These are phyloP conservation scores for Periparus ater DNA, from an alignment of 2,797 vertebrate species.

Conservation along the genomic window DNA sequence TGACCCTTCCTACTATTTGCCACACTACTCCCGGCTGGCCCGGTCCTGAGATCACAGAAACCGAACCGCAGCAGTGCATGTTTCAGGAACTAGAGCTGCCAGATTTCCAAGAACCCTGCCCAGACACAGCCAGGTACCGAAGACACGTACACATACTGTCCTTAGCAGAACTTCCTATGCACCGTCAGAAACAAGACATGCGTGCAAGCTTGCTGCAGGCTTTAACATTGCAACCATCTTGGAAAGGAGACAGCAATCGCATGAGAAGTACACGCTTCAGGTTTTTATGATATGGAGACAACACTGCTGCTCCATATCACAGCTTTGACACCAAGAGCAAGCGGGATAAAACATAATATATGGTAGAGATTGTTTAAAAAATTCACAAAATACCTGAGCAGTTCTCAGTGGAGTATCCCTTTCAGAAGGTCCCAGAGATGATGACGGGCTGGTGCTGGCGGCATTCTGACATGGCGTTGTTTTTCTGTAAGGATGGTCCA, in stretches of 20 bases:
- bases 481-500: too few relatives aligned
- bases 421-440: too few relatives aligned
- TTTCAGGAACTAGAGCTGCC: background rate
- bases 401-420: too few relatives aligned
- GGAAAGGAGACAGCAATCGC: background rate
- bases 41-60: too few relatives aligned
- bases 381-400: too few relatives aligned
- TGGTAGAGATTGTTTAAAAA: background rate
- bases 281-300: background rate
- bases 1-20: too few relatives aligned
- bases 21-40: too few relatives aligned
- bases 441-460: too few relatives aligned
- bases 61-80: too few relatives aligned
- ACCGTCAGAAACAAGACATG: too few relatives aligned
- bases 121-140: background rate
- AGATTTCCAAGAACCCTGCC: background rate
- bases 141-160: background rate
- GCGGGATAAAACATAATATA: background rate
- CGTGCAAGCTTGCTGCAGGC: background rate
- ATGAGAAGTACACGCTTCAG: background rate
- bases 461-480: too few relatives aligned
- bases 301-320: background rate
- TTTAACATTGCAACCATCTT: background rate
- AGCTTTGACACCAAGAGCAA: background rate
- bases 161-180: background rate